Evolutionary conservation across 2,888 invertebrate genomes (phyloP).

Genomic region (Melinopterus prodromus): DNA sequence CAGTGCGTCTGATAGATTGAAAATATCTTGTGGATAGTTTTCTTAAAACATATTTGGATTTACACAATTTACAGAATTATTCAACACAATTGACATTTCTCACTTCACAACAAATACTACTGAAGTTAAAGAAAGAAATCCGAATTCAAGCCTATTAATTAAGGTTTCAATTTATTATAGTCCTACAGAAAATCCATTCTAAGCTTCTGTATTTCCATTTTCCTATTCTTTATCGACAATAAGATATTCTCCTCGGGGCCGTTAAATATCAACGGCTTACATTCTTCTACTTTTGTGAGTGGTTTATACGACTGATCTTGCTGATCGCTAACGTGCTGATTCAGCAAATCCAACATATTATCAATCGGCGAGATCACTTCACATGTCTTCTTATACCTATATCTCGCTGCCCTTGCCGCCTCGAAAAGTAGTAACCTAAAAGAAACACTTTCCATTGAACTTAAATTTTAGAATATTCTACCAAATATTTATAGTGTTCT

Average conservation of each 20-base stretch:
- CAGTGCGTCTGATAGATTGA: too few relatives aligned
- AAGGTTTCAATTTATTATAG: neutral
- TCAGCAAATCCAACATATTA: neutral
- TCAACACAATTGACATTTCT: too few relatives aligned
- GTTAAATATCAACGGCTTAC: neutral
- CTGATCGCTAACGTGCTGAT: neutral
- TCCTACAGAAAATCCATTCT: neutral
- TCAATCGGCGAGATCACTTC: neutral
- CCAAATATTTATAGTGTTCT: neutral
- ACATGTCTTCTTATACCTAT: neutral
- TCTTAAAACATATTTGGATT: too few relatives aligned
- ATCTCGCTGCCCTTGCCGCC: neutral
- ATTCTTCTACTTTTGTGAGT: neutral
- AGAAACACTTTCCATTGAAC: neutral
- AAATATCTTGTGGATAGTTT: too few relatives aligned
- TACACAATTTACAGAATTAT: too few relatives aligned
- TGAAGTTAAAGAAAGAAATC: too few relatives aligned
- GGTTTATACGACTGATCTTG: neutral
- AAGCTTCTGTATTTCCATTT: neutral
- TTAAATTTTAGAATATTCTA: conserved; percentile 14
- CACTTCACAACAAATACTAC: too few relatives aligned
- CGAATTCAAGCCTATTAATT: neutral
- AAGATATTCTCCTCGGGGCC: neutral
- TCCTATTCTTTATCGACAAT: neutral
- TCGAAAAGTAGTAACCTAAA: neutral